Base-by-base conservation (phyloP, 2,113 vertebrate species). In the Myocastor coypus region DNA sequence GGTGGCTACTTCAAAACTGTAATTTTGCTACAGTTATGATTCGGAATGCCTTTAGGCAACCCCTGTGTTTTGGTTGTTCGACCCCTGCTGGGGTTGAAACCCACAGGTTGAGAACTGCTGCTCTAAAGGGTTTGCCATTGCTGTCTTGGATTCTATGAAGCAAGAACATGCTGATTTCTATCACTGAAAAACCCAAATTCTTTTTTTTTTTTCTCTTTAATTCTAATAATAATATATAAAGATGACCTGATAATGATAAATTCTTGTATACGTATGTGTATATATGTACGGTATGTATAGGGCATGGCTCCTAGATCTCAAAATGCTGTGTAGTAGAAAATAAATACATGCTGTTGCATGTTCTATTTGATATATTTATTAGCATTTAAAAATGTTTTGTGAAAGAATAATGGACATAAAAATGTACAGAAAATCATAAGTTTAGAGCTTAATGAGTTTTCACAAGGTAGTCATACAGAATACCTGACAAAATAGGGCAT, bases 391-490 rank as follows among this genome's bases (percentile, higher is more conserved):
- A 71, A 64, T 8, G 1, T 91, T 82, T 77, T 86, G 81, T 68
- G 83, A 59, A 87, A 86, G 59, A 77, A 87, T 83, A 82, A 59
- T 86, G 9, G 59, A 87, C 42, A 78, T 71, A 90, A 88, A 87
- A 84, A 81, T 57, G 59, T 73, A 22, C 55, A 83, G 55, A 46
- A 61, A 88, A 46, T 95, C 28, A 0, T 91, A 88, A 83, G 1
- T 52, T 5, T 69, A 78, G 32, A 86, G 34, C 46, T 87, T 87
- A 59, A 77, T 94, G 34, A 78, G 30, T 82, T 93, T 94, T 77
- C n/a, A 94, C 16, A 87, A 89, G 57, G 42, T 91, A 4, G 64
- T 57, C 22, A 42, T 3, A n/a, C 28, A 59, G 13, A 82, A 69
- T 66, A 59, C 42, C 40, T 20, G 14, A 55, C 12, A 55, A 55